These are phyloP conservation scores for Tetrao urogallus DNA, from an alignment of 2,113 vertebrate genomes.

Conservation along the genomic window DNA sequence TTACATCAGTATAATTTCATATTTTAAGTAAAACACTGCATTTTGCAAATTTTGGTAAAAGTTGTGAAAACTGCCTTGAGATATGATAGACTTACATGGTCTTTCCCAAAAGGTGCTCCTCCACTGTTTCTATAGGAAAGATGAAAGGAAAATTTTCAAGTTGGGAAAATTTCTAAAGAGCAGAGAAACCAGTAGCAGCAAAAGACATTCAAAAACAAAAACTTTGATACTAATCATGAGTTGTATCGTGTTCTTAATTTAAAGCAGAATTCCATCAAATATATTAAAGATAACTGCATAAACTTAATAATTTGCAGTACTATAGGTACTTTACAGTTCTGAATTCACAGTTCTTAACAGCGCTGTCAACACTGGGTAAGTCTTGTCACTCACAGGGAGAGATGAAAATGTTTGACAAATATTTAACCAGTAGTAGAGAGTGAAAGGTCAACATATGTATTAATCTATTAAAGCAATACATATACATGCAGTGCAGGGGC, in stretches of 20 bases:
- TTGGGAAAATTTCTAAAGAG: neutral
- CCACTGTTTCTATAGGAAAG: neutral
- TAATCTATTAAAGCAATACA: neutral
- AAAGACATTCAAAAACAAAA: neutral
- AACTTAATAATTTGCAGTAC: neutral
- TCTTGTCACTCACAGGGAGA: neutral
- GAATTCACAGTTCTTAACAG: neutral
- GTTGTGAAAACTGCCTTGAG: neutral
- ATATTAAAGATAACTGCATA: neutral
- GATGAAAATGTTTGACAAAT: neutral
- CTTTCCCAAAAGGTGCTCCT: neutral
- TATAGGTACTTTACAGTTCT: neutral
- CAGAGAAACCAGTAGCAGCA: neutral
- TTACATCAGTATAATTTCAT: neutral
- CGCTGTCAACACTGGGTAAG: neutral
- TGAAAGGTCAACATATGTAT: conserved; percentile 17
- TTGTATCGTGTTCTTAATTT: neutral
- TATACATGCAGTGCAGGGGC: neutral
- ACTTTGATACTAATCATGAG: neutral
- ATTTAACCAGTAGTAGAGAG: neutral
- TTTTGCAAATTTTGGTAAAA: neutral
- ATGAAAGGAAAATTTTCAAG: neutral
- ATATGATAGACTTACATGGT: neutral
- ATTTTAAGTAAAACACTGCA: neutral
- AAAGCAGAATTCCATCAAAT: neutral